These are phyloP conservation scores for Catalaphyllia jardinei DNA, from an alignment of 64 coral and sea anemone genomes.

Conservation along the genomic window DNA sequence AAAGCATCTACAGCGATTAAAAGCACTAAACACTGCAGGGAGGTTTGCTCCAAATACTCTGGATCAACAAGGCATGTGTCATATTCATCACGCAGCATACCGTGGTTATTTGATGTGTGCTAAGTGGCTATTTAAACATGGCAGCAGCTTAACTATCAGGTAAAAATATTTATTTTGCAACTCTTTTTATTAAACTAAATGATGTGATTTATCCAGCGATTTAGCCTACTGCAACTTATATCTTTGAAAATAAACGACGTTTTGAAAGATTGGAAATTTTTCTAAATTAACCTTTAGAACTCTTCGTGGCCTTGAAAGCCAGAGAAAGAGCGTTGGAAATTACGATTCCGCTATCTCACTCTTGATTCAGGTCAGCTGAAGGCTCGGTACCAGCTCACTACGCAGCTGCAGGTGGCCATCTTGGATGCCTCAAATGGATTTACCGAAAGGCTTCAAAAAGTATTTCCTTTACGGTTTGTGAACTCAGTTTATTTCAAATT, in stretches of 20 bases:
- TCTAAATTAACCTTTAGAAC: background rate
- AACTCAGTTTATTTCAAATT: background rate
- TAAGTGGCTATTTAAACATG: constrained; percentile 86
- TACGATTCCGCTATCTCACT: background rate
- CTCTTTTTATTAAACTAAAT: too few species aligned
- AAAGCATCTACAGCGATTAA: constrained; percentile 62
- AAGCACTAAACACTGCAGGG: constrained; percentile 41
- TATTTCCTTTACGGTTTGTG: constrained; percentile 54
- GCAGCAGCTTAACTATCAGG: constrained; percentile 68
- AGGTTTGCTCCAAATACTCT: constrained; percentile 39
- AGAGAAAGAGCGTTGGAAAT: too few species aligned
- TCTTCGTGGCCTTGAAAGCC: too few species aligned
- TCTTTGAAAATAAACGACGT: too few species aligned
- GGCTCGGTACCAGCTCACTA: constrained; percentile 86
- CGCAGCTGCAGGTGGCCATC: constrained; percentile 81
- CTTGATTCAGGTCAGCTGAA: constrained; percentile 63
- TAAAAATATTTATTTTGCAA: constrained; percentile 17
- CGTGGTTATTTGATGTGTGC: constrained; percentile 71
- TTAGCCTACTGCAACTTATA: too few species aligned
- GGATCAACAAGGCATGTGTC: constrained; percentile 71
- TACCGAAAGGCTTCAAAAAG: constrained; percentile 73
- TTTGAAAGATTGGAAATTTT: too few species aligned
- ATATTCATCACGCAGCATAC: constrained; percentile 67
- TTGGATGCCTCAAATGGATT: constrained; percentile 82
- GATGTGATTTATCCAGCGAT: too few species aligned